These are phyloP conservation scores for Spilosoma lubricipeda DNA, from an alignment of 2,888 invertebrate species.

Conservation along the genomic window DNA sequence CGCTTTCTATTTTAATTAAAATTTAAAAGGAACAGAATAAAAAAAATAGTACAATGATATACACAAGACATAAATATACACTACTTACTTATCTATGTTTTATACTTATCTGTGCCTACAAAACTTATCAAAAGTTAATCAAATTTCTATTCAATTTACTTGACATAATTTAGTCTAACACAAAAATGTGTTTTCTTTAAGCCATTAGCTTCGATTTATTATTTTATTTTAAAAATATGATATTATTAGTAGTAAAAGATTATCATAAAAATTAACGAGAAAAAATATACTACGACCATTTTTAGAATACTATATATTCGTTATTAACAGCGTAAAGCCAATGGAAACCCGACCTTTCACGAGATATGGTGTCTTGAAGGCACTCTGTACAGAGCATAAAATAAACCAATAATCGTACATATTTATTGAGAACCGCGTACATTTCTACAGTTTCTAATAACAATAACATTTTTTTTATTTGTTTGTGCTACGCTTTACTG, in stretches of 20 bases:
- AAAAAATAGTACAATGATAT: not conserved
- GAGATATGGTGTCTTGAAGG: not conserved
- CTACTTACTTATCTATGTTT: too few relatives aligned
- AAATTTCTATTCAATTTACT: too few relatives aligned
- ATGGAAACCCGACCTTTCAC: not conserved
- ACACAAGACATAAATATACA: too few relatives aligned
- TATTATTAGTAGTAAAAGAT: not conserved
- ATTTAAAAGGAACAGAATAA: too few relatives aligned
- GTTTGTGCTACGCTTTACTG: conserved; percentile 8
- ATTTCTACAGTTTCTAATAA: conserved; percentile 11
- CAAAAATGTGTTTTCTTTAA: not conserved
- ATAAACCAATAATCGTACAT: conserved; percentile 11
- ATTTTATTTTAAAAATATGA: not conserved
- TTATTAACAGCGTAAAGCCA: not conserved
- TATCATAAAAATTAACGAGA: not conserved
- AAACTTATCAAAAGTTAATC: too few relatives aligned
- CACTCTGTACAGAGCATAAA: not conserved
- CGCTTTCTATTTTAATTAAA: not conserved
- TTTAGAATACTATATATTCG: not conserved
- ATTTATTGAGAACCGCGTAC: conserved; percentile 11
- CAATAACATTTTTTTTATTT: conserved; percentile 8
- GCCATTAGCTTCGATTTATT: not conserved
- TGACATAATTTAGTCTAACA: not conserved
- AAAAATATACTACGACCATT: not conserved
- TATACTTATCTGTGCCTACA: too few relatives aligned